Evolutionary conservation across 2,888 invertebrate genomes (phyloP).

Genomic region (Synergus laeviventris): DNA sequence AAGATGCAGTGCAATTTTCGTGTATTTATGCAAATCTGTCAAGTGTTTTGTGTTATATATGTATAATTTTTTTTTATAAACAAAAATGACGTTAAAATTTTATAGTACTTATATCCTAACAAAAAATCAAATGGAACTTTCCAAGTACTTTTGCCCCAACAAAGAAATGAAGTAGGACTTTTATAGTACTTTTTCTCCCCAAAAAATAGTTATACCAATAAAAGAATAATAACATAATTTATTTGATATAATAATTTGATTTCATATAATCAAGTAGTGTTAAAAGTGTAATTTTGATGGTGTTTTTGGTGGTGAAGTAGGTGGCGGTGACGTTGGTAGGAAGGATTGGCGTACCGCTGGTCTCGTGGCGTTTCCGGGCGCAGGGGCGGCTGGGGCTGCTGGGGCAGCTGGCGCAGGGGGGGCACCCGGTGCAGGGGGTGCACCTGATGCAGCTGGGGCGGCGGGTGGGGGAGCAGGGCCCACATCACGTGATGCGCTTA

Average conservation of each 20-base stretch:
- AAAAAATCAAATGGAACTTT: too few relatives aligned
- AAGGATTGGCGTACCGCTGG: constrained; percentile 75
- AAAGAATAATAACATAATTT: too few relatives aligned
- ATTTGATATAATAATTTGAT: too few relatives aligned
- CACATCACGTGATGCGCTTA: constrained; percentile 79
- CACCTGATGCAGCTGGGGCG: constrained; percentile 62
- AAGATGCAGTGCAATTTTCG: constrained; percentile 28
- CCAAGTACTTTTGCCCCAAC: too few relatives aligned
- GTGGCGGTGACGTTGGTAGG: constrained; percentile 63
- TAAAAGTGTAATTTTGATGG: background rate
- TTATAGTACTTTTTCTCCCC: too few relatives aligned
- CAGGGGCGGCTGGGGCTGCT: constrained; percentile 66
- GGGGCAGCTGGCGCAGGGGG: constrained; percentile 63
- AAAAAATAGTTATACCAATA: too few relatives aligned
- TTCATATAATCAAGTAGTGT: background rate
- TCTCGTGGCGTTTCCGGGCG: constrained; percentile 68
- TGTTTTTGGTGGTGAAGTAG: constrained; percentile 47
- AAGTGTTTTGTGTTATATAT: background rate
- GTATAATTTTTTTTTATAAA: background rate
- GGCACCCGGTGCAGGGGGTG: constrained; percentile 62
- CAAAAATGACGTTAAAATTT: background rate
- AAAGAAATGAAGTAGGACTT: too few relatives aligned
- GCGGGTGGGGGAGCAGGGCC: constrained; percentile 78
- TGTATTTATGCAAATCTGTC: constrained; percentile 8
- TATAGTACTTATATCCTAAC: too few relatives aligned